phyloP scores from a whole-genome alignment of 2,113 vertebrate species.

The Talpa occidentalis region DNA sequence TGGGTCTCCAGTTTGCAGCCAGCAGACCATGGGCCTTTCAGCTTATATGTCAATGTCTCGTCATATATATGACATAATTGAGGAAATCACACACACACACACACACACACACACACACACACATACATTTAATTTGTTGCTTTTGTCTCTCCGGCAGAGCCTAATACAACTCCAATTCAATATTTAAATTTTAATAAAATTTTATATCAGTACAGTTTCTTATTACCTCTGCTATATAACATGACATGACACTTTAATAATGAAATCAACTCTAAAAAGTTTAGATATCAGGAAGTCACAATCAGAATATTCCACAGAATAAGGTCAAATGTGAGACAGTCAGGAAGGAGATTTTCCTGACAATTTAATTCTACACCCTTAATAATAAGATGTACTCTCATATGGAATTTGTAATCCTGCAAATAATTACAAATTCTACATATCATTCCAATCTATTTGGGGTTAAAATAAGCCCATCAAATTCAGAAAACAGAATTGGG shows the following conservation, averaged over 20 bases:
- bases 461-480: neutral
- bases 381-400: neutral
- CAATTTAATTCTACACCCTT: neutral
- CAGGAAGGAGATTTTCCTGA: neutral
- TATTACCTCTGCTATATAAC: neutral
- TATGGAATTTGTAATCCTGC: neutral
- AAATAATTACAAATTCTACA: neutral
- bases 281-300: neutral
- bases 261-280: neutral
- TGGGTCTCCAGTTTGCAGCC: neutral
- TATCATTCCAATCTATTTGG: neutral
- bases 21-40: neutral
- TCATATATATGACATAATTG: neutral
- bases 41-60: neutral
- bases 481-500: neutral
- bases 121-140: neutral
- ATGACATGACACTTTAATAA: neutral
- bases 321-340: neutral
- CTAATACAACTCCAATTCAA: neutral
- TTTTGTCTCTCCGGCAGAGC: neutral
- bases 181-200: constrained; percentile 2
- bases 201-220: neutral
- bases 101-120: neutral
- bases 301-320: neutral
- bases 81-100: neutral